Evolutionary conservation across 2,888 invertebrate species (phyloP).

Genomic region (Calameuta filiformis): DNA sequence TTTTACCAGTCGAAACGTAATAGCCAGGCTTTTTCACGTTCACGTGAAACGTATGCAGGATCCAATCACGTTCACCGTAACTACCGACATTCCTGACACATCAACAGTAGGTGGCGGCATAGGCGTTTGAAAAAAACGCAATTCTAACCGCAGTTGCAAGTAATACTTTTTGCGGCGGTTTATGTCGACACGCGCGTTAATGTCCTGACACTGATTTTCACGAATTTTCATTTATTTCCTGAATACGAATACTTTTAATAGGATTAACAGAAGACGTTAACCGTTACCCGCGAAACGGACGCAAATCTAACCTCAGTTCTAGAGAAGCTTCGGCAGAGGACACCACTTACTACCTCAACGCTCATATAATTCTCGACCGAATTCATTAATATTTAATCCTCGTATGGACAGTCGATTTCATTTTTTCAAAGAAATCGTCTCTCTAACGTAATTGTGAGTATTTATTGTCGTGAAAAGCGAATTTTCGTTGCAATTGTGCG

Average conservation of each 20-base stretch:
- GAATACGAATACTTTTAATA: neutral
- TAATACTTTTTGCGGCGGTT: neutral
- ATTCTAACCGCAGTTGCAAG: conserved; percentile 51
- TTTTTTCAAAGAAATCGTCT: neutral
- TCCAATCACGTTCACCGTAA: conserved; percentile 42
- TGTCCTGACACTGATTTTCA: neutral
- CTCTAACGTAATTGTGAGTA: neutral
- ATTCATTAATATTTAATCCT: neutral
- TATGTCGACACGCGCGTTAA: neutral
- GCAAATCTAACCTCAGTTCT: conserved; percentile 48
- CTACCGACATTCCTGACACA: conserved; percentile 35
- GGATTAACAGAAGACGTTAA: neutral
- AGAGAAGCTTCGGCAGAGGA: conserved; percentile 53
- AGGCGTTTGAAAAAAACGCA: conserved; percentile 49
- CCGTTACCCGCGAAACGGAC: conserved; percentile 34
- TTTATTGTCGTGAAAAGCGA: neutral
- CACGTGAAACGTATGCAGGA: conserved; percentile 25
- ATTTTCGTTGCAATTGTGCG: conserved; percentile 1
- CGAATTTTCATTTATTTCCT: neutral
- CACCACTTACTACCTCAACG: conserved; percentile 39
- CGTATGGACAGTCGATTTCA: neutral
- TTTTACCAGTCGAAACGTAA: neutral
- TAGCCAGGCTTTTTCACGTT: conserved; percentile 22
- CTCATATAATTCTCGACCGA: neutral
- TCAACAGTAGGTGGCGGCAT: conserved; percentile 58